phyloP scores from a whole-genome alignment of 2,113 vertebrate species.

The Talpa occidentalis region DNA sequence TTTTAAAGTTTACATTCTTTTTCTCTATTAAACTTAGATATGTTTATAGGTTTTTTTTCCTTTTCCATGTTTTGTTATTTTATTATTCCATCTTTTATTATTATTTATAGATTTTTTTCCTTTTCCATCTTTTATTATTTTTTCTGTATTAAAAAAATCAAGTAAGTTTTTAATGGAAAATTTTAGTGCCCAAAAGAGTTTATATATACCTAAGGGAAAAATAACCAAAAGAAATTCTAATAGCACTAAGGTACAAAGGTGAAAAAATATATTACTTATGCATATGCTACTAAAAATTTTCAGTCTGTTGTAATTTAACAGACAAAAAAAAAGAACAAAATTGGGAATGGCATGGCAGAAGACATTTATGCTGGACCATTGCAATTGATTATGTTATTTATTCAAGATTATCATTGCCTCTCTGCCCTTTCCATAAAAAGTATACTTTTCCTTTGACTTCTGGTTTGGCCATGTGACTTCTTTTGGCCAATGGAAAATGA shows the following conservation, averaged over 20 bases:
- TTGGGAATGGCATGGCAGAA: not conserved
- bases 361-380: not conserved
- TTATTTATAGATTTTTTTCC: not conserved
- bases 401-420: not conserved
- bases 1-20: not conserved
- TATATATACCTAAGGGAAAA: not conserved
- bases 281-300: not conserved
- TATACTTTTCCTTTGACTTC: not conserved
- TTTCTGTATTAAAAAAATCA: not conserved
- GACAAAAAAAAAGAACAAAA: not conserved
- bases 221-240: not conserved
- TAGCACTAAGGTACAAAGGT: not conserved
- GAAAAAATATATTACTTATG: not conserved
- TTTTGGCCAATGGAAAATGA: not conserved
- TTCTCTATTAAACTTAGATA: not conserved
- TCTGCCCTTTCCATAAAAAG: not conserved
- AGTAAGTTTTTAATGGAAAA: conserved; percentile 3
- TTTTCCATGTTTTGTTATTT: no score
- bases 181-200: not conserved
- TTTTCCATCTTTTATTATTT: not conserved
- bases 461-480: not conserved
- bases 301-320: not conserved
- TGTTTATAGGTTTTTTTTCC: not conserved
- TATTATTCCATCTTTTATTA: not conserved
- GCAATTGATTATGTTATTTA: not conserved